These are phyloP conservation scores for Odiellus spinosus DNA, from an alignment of 2,888 invertebrate species.

Conservation along the genomic window DNA sequence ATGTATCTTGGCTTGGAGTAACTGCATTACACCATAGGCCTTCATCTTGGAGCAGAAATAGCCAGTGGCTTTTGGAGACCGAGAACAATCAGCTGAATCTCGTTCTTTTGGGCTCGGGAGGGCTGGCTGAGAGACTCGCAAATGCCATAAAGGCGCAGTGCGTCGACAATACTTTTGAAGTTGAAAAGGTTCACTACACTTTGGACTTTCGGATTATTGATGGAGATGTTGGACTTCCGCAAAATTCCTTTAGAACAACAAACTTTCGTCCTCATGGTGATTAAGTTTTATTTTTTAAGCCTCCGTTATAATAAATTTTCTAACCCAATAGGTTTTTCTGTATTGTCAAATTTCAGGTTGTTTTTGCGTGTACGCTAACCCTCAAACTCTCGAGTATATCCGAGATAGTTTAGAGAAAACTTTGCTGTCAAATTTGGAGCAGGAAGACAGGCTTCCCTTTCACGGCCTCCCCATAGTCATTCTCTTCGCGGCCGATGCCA, in stretches of 20 bases:
- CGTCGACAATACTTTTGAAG: slow-evolving; percentile 67
- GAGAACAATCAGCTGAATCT: slow-evolving; percentile 63
- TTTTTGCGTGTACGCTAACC: slow-evolving; percentile 56
- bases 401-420: slow-evolving; percentile 80
- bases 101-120: slow-evolving; percentile 70
- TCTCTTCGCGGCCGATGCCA: slow-evolving; percentile 71
- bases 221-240: slow-evolving; percentile 61
- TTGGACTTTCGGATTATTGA: slow-evolving; percentile 71
- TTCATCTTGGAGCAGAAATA: slow-evolving; percentile 46
- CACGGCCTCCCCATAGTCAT: slow-evolving; percentile 75
- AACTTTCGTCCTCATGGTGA: slow-evolving; percentile 74
- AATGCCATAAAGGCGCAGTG: slow-evolving; percentile 71
- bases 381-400: slow-evolving; percentile 79
- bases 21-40: slow-evolving; percentile 31
- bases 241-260: slow-evolving; percentile 62
- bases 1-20: no score
- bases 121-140: slow-evolving; percentile 70
- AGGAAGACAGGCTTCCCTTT: slow-evolving; percentile 72
- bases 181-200: slow-evolving; percentile 61
- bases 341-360: slow-evolving; percentile 28
- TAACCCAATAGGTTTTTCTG: no score
- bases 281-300: background rate
- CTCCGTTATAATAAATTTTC: no score
- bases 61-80: slow-evolving; percentile 46
- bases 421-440: slow-evolving; percentile 68